These are phyloP conservation scores for Andrena fulva DNA, from an alignment of 2,888 invertebrate species.

Conservation along the genomic window DNA sequence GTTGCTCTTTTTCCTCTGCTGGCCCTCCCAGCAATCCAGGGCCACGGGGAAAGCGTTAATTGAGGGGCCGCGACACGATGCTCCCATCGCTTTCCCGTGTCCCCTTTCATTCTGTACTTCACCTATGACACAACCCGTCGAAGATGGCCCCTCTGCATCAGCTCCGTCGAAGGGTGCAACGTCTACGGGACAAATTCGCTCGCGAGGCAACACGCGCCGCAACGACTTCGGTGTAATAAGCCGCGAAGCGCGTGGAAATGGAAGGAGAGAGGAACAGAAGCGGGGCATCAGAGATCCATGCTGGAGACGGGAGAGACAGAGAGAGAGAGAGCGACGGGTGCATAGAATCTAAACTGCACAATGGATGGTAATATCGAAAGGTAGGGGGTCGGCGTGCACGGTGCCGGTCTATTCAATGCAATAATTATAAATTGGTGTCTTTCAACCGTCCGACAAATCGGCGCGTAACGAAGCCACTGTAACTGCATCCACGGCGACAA, in stretches of 20 bases:
- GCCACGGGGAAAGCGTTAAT: conserved; percentile 51
- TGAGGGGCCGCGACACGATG: conserved; percentile 35
- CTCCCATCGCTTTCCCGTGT: conserved; percentile 1
- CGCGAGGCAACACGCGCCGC: conserved; percentile 57
- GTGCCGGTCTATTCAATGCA: conserved; percentile 75
- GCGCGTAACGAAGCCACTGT: conserved; percentile 80
- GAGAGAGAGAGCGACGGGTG: conserved; percentile 45
- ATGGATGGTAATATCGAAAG: conserved; percentile 81
- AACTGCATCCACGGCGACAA: conserved; percentile 85
- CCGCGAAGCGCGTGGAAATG: conserved; percentile 13
- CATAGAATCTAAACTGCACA: conserved; percentile 79
- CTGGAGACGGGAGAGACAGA: conserved; percentile 5
- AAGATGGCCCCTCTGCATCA: neutral
- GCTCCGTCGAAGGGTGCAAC: conserved; percentile 37
- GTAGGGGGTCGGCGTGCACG: conserved; percentile 73
- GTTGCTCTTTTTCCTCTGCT: conserved; percentile 34
- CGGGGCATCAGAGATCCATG: conserved; percentile 9
- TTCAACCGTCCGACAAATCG: conserved; percentile 78
- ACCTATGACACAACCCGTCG: neutral
- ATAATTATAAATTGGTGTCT: conserved; percentile 83
- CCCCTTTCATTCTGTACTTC: neutral
- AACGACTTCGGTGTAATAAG: conserved; percentile 60
- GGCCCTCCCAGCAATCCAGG: conserved; percentile 7
- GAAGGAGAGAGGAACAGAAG: neutral
- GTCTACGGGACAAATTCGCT: conserved; percentile 32